Evolutionary conservation across 2,888 invertebrate species (phyloP).

Genomic region (Sycophila texana): DNA sequence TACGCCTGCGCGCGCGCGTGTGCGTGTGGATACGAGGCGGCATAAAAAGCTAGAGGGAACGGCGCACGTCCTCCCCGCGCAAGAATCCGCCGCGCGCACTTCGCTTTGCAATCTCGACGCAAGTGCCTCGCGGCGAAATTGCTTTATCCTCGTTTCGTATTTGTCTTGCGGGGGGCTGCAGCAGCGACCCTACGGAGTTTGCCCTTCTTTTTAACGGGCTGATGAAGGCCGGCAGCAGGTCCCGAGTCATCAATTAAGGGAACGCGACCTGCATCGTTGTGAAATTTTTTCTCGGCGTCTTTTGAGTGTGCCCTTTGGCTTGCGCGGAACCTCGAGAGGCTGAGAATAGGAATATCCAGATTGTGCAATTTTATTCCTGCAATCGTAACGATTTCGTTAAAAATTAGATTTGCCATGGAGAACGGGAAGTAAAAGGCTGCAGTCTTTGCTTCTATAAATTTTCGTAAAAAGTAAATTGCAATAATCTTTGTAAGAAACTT

Average conservation of each 20-base stretch:
- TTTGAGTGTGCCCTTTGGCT: too few relatives aligned
- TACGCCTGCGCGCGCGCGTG: too few relatives aligned
- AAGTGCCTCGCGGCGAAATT: slow-evolving; percentile 24
- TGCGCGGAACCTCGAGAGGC: too few relatives aligned
- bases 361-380: too few relatives aligned
- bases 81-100: slow-evolving; percentile 23
- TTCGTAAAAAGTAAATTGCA: slow-evolving; percentile 23
- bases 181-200: background rate
- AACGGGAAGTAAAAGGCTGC: background rate
- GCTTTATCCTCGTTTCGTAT: slow-evolving; percentile 23
- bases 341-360: too few relatives aligned
- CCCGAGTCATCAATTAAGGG: background rate
- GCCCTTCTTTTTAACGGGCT: background rate
- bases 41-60: background rate
- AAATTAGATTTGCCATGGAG: too few relatives aligned
- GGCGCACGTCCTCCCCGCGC: background rate
- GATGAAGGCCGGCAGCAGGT: background rate
- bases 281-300: too few relatives aligned
- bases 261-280: background rate
- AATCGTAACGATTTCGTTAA: too few relatives aligned
- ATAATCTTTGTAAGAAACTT: slow-evolving; percentile 8
- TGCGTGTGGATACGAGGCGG: background rate
- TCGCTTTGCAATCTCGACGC: slow-evolving; percentile 13
- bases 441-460: background rate
- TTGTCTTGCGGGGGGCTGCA: background rate